Base-by-base conservation (phyloP, 2,888 invertebrate species). In the Aproaerema taeniolella region DNA sequence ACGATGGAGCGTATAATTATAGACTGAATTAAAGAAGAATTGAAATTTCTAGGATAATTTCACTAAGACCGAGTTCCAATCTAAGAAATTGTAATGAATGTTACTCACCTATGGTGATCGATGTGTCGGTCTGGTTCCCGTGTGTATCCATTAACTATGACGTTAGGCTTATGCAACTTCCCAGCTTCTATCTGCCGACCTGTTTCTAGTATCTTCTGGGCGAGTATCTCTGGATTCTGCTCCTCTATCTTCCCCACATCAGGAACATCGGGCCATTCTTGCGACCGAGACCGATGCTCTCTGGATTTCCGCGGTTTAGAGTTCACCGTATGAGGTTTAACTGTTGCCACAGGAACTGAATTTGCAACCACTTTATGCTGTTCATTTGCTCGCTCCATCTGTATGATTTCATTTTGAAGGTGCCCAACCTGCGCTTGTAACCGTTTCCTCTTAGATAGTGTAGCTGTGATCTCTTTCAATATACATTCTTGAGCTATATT, bases 201-300 rank as follows among this genome's bases (percentile, higher is more conserved):
- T 0, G 95, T 95, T 74, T 96, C 96, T 25, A 96, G 80, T 51
- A 96, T 96, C 71, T 96, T 96, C 71, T 95, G 94, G 1, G 96
- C 96, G 38, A 96, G 80, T 37, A 96, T 90, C 73, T 96, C 96
- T 0, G 96, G 96, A 78, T 96, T 96, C 67, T 95, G 95, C 67
- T 96, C 96, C 64, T 96, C 94, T 43, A 96, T 96, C 76, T 95
- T 96, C 1, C 93, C 94, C 37, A 95, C 91, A 55, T 96, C 95
- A 1, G 96, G 95, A 17, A 96, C 93, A 57, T 95, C 95, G 0
- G 95, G 95, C 96, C 96, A 96, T 64, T 96, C 96, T 62, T 95
- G 95, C 0, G 95, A 94, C 2, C 95, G 89, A 4, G 93, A 91
- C 11, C 95, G 88, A 54, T 92, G 91, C 53, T 95, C 94, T 16